Conservation (phyloP, 2,113 vertebrate species). For the Muntiacus muntjak region DNA sequence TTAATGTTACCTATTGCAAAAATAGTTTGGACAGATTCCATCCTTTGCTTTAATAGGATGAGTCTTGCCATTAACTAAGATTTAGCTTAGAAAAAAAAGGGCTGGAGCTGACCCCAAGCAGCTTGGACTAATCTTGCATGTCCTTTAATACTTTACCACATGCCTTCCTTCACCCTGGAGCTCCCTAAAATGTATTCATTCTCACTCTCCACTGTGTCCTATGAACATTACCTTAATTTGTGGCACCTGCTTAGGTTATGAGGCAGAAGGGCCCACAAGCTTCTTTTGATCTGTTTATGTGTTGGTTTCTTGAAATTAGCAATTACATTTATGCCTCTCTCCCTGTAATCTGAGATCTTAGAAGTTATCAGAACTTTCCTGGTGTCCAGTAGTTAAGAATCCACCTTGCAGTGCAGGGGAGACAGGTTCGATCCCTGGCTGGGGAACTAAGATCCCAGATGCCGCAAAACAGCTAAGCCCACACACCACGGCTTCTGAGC, state of each 20-base stretch:
- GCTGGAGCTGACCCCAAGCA: conserved; percentile 2
- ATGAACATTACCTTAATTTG: neutral
- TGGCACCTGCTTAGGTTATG: neutral
- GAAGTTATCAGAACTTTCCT: neutral
- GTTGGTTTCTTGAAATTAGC: neutral
- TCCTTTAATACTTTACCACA: neutral
- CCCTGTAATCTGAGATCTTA: neutral
- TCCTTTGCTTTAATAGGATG: conserved; percentile 5
- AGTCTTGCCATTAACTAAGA: conserved; percentile 13
- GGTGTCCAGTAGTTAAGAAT: neutral
- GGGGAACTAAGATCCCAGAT: neutral
- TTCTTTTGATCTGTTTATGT: neutral
- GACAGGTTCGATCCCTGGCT: neutral
- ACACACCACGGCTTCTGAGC: neutral
- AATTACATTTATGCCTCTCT: neutral
- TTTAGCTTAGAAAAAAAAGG: neutral
- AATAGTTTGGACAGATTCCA: conserved; percentile 27
- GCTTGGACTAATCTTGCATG: neutral
- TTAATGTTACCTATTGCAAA: neutral
- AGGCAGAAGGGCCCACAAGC: neutral
- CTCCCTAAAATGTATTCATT: neutral
- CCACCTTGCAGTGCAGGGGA: neutral
- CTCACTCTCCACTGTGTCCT: neutral
- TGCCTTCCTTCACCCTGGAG: neutral
- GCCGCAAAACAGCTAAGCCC: neutral